Base-by-base conservation (phyloP, 37 sponge, comb jelly and placozoan species). In the Spongilla lacustris region DNA sequence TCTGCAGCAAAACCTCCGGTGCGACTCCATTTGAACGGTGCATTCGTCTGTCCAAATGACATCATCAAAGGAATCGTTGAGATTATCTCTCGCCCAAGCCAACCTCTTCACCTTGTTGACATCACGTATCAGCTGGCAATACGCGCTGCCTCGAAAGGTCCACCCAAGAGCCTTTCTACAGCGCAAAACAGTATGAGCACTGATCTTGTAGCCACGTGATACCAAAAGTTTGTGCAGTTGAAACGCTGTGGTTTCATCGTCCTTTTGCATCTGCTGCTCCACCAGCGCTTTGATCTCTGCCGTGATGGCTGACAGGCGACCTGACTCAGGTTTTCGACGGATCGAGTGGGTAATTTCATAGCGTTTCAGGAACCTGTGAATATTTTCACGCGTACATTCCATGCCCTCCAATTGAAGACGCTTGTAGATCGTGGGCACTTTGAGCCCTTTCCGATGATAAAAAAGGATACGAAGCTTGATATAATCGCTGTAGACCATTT, bases 211-310 rank as follows among this genome's bases (percentile, higher is more conserved):
- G 27, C 36, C 36, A 35, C 32, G 38, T 38, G 32, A 38, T 29
- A 31, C 66, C 67, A 79, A 67, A 29, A 46, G 34, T 23, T 28
- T 30, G 23, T 19, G n/a, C 28, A 81, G 24, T 66, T 81, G 46
- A 28, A n/a, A 36, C 35, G 71, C 82, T 36, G 82, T 81, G n/a
- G 70, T 81, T 69, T 81, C 82, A 66, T 81, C 82, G 33, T 81
- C 82, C 37, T 14, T 26, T 36, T 81, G 67, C 82, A 81, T 81
- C 32, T 85, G 38, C n/a, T 26, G 78, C 41, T 85, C 85, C 28
- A 85, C 78, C 17, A 85, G 36, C 28, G 29, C 26, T 29, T 31
- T 25, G 14, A 67, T 70, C 68, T 76, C 78, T 33, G 70, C 70
- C 26, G 85, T 76, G 9, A 77, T 68, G 46, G 66, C 76, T 37